Evolutionary conservation across 2,113 vertebrate genomes (phyloP).

Genomic region (Panthera leo): DNA sequence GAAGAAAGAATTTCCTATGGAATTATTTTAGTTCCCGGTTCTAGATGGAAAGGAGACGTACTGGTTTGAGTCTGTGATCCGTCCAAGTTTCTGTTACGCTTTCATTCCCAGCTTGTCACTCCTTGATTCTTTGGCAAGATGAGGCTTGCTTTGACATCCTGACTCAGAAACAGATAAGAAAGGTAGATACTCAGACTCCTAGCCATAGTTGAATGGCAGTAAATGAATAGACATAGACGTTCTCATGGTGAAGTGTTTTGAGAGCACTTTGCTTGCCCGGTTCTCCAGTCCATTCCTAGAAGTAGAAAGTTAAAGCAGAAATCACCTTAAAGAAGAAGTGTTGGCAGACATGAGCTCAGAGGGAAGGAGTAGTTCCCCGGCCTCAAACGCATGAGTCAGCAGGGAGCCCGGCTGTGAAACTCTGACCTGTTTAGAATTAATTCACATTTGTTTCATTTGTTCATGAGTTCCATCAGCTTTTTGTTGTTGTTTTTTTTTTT

Average conservation of each 20-base stretch:
- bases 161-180: neutral
- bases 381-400: neutral
- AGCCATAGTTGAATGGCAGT: accelerated
- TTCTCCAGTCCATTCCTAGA: neutral
- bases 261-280: neutral
- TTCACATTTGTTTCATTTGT: neutral
- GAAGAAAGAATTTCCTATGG: neutral
- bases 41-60: constrained; percentile 15
- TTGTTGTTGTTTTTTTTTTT: neutral
- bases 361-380: neutral
- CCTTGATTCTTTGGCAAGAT: constrained; percentile 38
- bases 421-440: neutral
- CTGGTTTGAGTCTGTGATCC: neutral
- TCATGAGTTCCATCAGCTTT: neutral
- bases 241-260: neutral
- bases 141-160: neutral
- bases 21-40: constrained; percentile 10
- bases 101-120: constrained; percentile 35
- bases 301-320: neutral
- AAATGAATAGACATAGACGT: neutral
- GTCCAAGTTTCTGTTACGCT: constrained; percentile 60
- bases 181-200: neutral
- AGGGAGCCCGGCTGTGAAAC: accelerated
- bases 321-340: neutral
- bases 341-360: neutral